Evolutionary conservation across 2,797 vertebrate species (phyloP).

Genomic region (Sciurus carolinensis): DNA sequence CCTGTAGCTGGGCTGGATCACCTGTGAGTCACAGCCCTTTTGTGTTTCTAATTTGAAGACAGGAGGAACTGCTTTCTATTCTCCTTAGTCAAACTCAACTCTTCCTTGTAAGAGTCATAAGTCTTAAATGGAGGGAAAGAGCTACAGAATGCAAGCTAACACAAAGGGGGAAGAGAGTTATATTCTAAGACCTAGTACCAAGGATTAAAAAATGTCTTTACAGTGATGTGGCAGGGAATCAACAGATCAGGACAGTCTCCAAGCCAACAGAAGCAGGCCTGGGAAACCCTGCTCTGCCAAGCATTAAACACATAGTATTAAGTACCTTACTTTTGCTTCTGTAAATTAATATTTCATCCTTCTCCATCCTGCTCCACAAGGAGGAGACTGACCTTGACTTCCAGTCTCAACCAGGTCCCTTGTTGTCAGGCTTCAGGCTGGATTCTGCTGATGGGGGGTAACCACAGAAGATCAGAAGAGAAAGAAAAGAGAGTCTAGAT

Average conservation of each 20-base stretch:
- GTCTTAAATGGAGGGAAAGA: not conserved
- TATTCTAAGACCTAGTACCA: not conserved
- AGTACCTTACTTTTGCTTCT: not conserved
- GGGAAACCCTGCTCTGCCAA: not conserved
- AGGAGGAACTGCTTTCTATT: not conserved
- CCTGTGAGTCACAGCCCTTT: not conserved
- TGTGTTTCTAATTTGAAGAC: not conserved
- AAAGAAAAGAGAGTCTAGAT: no score
- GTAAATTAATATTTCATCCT: not conserved
- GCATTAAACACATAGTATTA: not conserved
- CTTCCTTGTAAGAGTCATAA: not conserved
- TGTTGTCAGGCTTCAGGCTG: not conserved
- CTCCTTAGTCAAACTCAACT: not conserved
- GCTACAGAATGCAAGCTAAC: not conserved
- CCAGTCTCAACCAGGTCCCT: not conserved
- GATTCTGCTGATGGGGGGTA: not conserved
- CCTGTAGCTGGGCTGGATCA: not conserved
- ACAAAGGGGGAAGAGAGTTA: not conserved
- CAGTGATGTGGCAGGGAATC: accelerated
- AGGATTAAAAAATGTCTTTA: not conserved
- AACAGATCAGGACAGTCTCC: not conserved
- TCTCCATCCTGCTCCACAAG: not conserved
- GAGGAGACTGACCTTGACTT: not conserved
- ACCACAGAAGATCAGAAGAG: not conserved
- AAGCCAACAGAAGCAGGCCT: no score